Evolutionary conservation across 2,797 vertebrate genomes (phyloP).

Genomic region (Diglossa cyanea): DNA sequence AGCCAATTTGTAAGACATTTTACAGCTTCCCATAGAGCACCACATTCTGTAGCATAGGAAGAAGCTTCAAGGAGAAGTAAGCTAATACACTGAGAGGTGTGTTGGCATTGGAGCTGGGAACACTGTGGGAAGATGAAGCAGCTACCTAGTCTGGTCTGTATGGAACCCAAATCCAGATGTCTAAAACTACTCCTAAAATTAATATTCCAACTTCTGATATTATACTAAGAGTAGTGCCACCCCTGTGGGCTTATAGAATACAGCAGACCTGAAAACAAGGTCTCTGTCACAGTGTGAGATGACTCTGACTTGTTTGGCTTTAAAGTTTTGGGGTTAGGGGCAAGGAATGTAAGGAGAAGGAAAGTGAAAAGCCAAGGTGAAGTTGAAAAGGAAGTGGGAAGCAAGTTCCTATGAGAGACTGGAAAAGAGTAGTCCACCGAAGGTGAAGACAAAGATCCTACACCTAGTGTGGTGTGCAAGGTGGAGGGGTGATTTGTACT

Average conservation of each 20-base stretch:
- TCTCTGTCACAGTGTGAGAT: neutral
- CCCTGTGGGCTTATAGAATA: neutral
- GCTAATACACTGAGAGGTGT: accelerated
- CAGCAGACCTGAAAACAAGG: neutral
- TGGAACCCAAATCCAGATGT: neutral
- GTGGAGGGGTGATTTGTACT: neutral
- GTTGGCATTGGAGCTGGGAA: neutral
- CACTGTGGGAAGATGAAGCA: neutral
- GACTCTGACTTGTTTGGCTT: neutral
- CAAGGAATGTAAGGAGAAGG: neutral
- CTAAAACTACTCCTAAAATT: neutral
- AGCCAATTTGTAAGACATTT: neutral
- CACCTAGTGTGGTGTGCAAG: neutral
- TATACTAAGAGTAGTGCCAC: neutral
- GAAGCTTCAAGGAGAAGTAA: neutral
- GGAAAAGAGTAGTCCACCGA: neutral
- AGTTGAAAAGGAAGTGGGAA: neutral
- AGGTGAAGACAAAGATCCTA: neutral
- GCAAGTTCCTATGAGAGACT: neutral
- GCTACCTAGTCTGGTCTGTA: neutral
- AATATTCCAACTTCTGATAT: neutral
- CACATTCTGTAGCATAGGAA: accelerated
- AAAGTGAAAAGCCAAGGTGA: neutral
- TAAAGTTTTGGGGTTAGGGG: neutral
- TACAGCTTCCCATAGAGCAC: neutral